These are phyloP conservation scores for Sesamia inferens DNA, from an alignment of 2,888 invertebrate species.

Conservation along the genomic window DNA sequence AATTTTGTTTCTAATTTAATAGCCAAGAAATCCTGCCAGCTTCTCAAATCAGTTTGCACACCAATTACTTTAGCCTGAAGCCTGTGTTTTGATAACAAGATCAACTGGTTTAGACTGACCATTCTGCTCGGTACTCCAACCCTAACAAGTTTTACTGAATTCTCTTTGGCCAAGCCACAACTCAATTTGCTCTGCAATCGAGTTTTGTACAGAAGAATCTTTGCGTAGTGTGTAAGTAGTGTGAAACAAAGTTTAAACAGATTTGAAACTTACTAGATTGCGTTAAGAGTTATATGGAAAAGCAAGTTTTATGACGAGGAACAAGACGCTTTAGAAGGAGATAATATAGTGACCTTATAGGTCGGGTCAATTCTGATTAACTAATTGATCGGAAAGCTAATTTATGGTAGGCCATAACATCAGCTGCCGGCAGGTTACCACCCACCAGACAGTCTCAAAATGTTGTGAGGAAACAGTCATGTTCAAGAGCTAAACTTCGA, in stretches of 20 bases:
- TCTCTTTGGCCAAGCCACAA: constrained; percentile 28
- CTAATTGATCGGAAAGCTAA: background rate
- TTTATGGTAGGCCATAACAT: no score
- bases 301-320: background rate
- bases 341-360: background rate
- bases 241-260: background rate
- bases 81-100: constrained; percentile 52
- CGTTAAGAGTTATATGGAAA: background rate
- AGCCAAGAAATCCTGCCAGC: constrained; percentile 7
- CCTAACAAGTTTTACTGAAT: constrained; percentile 27
- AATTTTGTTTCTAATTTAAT: constrained; percentile 20
- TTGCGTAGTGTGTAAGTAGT: constrained; percentile 5
- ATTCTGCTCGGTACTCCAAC: constrained; percentile 9
- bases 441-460: no score
- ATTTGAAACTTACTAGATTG: constrained; percentile 2
- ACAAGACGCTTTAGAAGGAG: background rate
- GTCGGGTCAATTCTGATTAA: background rate
- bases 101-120: constrained; percentile 32
- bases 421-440: no score
- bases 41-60: constrained; percentile 21
- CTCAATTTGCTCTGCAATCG: constrained; percentile 35
- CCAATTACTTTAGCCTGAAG: constrained; percentile 30
- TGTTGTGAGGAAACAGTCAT: no score
- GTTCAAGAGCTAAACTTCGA: no score
- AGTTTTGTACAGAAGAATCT: constrained; percentile 28